Conservation (phyloP, 2,113 vertebrate species). For the Galemys pyrenaicus region DNA sequence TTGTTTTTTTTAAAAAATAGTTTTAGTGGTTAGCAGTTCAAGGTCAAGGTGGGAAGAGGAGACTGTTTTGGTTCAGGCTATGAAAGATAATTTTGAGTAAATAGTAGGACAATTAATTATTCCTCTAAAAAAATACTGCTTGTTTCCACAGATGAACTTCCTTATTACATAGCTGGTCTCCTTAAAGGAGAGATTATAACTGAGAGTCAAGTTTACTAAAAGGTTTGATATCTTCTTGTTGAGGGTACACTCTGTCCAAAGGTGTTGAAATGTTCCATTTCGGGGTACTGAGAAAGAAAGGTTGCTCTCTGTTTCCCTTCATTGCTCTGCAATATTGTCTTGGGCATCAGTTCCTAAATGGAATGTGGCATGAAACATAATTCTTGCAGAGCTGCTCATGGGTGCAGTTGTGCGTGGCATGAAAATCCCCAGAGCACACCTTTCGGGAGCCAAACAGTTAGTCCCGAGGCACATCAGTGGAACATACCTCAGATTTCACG, state of each 20-base stretch:
- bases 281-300: not conserved
- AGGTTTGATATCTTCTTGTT: not conserved
- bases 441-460: slow-evolving; percentile 22
- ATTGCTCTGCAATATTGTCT: slow-evolving; percentile 30
- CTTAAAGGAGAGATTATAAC: not conserved
- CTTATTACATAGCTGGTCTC: slow-evolving; percentile 13
- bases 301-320: not conserved
- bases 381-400: slow-evolving; percentile 53
- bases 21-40: not conserved
- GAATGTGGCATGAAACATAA: slow-evolving; percentile 65
- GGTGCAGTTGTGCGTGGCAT: slow-evolving; percentile 63
- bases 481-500: not conserved
- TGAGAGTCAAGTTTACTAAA: not conserved
- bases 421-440: slow-evolving; percentile 56
- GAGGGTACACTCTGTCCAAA: not conserved
- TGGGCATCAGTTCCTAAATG: slow-evolving; percentile 55
- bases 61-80: not conserved
- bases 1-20: not conserved
- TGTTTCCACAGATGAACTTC: not conserved
- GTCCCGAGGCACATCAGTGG: not conserved
- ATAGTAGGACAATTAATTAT: not conserved
- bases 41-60: not conserved
- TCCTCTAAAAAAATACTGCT: not conserved
- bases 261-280: not conserved
- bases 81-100: not conserved